Evolutionary conservation across 1,140 invertebrate species (phyloP).

Genomic region (Lordiphosa mommai): DNA sequence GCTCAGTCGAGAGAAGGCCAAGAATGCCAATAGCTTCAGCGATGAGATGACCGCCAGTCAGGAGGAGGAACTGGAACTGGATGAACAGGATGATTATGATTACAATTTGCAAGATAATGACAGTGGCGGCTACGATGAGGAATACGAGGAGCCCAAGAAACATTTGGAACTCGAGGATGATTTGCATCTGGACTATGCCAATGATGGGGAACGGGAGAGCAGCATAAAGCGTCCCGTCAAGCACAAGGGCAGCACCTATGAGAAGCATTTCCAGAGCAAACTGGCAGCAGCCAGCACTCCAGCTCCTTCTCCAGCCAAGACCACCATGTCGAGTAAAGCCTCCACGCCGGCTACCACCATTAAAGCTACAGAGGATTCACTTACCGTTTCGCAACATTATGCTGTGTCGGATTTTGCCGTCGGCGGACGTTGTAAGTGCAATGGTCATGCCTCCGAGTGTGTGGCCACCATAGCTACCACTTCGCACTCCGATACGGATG

Average conservation of each 20-base stretch:
- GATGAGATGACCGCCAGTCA: conserved; percentile 68
- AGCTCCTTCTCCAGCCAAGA: conserved; percentile 3
- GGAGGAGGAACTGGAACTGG: conserved; percentile 68
- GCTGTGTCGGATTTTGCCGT: conserved; percentile 98
- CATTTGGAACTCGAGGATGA: conserved; percentile 70
- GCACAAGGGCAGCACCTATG: conserved; percentile 57
- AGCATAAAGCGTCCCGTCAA: conserved; percentile 42
- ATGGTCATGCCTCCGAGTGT: conserved; percentile 97
- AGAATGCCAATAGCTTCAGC: conserved; percentile 77
- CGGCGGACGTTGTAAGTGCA: conserved; percentile 99
- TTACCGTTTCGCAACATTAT: conserved; percentile 85
- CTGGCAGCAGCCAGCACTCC: conserved; percentile 53
- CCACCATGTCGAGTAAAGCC: neutral
- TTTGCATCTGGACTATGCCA: conserved; percentile 72
- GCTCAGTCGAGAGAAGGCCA: conserved; percentile 56
- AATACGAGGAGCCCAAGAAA: conserved; percentile 77
- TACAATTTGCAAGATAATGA: conserved; percentile 76
- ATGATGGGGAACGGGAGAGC: conserved; percentile 40
- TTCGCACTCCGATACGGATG: conserved; percentile 26
- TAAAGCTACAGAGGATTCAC: conserved; percentile 44
- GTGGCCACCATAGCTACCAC: conserved; percentile 42
- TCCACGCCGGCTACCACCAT: conserved; percentile 32
- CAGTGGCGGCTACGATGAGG: conserved; percentile 77
- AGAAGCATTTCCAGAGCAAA: conserved; percentile 66
- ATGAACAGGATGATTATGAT: conserved; percentile 63